Evolutionary conservation across 2,113 vertebrate genomes (phyloP).

Genomic region (Poicephalus gulielmi): DNA sequence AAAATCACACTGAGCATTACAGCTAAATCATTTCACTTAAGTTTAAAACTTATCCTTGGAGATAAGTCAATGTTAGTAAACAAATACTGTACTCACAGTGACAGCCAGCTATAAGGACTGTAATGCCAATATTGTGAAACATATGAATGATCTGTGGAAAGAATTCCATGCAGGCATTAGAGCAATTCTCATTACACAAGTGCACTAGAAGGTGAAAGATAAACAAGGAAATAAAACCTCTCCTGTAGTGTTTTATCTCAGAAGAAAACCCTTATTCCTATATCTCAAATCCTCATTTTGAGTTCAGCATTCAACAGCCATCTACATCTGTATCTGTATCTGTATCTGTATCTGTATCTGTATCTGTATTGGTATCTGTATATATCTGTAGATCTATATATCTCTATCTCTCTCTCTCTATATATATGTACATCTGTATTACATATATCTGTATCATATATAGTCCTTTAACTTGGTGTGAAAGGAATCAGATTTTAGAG

Average conservation of each 20-base stretch:
- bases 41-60: background rate
- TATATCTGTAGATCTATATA: background rate
- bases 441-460: background rate
- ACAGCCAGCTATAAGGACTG: slow-evolving; percentile 62
- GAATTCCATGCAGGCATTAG: background rate
- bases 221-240: background rate
- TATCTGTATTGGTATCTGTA: background rate
- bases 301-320: background rate
- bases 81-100: slow-evolving; percentile 56
- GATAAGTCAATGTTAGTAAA: background rate
- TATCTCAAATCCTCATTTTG: background rate
- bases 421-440: no score
- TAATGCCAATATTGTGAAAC: slow-evolving; percentile 55
- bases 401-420: background rate
- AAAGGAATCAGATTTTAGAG: background rate
- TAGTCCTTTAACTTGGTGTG: background rate
- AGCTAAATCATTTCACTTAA: background rate
- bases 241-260: background rate
- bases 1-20: background rate
- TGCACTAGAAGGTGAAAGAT: background rate
- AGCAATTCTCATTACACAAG: background rate
- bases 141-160: slow-evolving; percentile 66
- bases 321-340: background rate
- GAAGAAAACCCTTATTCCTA: background rate
- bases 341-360: no score